Base-by-base conservation (phyloP, 2,113 vertebrate genomes). In the Mystacornis crossleyi region DNA sequence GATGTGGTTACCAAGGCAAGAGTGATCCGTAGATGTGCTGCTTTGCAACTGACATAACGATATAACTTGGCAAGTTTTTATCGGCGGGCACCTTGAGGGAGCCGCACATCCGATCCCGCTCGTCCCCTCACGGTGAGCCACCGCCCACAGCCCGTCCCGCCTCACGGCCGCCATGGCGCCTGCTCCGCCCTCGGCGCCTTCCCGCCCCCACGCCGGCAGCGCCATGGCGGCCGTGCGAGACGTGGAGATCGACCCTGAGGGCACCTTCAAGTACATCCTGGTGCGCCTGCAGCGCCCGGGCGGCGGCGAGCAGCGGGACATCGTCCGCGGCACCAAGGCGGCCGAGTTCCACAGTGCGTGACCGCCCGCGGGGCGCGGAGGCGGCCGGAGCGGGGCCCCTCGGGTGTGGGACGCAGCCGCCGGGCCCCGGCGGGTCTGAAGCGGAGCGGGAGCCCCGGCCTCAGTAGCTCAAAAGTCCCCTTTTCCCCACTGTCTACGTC, bases 301-400 rank as follows among this genome's bases (percentile, higher is more conserved):
- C 51, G 97, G 97, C 86, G 97, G 86, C 21, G 97, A 94, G 42
- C 73, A 95, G 78, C 98, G 99, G 82, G 97, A 98, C 82, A 97
- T 99, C 82, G 98, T 99, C n/a, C 98, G 99, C 50, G 99, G 99
- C 96, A 99, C 98, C 31, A 97, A 97, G 92, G 98, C 94, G 94
- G 99, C 99, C 33, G 98, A 99, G 95, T 99, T 98, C 93, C 99
- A 99, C 98, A 99, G 99, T 99, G 98, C 98, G 99, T 90, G 90
- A 21, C 38, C 2, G 90, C 57, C 31, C 13, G 31, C 13, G 58
- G 48, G 45, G 45, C 14, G 57, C 15, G 42, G 86, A 33, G 69
- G n/a, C 33, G 54, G 82, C 34, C 82, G 45, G 21, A 28, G 83
- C 23, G n/a, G 47, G 36, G 7, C 9, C 29, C 29, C 3, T 10